A percentile compares a stretch with the other conserved stretches of the same genome.
Conservation (phyloP, 2,888 invertebrate species). For the Tribolium freemani region DNA sequence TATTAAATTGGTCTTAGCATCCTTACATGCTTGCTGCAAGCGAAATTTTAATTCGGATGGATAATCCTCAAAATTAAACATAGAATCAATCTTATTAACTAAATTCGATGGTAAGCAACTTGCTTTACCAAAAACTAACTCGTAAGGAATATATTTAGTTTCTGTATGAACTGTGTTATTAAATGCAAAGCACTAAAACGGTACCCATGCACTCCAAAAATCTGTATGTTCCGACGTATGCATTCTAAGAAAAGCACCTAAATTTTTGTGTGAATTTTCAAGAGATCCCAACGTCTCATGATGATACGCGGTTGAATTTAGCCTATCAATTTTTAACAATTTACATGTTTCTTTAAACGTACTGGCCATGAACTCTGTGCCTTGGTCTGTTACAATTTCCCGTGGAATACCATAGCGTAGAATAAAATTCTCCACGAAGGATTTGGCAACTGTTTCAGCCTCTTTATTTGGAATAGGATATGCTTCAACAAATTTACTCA, state of each 20-base stretch:
- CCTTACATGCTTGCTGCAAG: not conserved
- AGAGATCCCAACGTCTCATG: slow-evolving; percentile 40
- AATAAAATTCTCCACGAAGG: no score
- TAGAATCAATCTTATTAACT: not conserved
- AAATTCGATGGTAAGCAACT: no score
- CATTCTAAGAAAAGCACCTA: slow-evolving; percentile 3
- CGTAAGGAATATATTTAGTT: no score
- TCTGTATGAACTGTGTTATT: no score
- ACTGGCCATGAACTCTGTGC: slow-evolving; percentile 16
- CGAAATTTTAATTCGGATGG: not conserved
- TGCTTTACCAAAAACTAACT: no score
- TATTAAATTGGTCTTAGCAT: not conserved
- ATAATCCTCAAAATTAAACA: slow-evolving; percentile 4
- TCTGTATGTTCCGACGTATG: not conserved
- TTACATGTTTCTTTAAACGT: slow-evolving; percentile 26
- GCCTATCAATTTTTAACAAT: not conserved
- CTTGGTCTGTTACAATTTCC: slow-evolving; percentile 41
- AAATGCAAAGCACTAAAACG: not conserved
- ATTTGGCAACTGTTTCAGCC: no score
- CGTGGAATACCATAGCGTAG: no score
- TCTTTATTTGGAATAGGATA: slow-evolving; percentile 38
- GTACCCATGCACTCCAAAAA: not conserved
- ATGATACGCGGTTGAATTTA: slow-evolving; percentile 33
- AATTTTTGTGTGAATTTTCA: slow-evolving; percentile 38
- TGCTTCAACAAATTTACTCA: slow-evolving; percentile 39